Evolutionary conservation across 2,113 vertebrate genomes (phyloP), one percentile per base, ranked within the genome.

Genomic region (Cardinalis cardinalis): DNA sequence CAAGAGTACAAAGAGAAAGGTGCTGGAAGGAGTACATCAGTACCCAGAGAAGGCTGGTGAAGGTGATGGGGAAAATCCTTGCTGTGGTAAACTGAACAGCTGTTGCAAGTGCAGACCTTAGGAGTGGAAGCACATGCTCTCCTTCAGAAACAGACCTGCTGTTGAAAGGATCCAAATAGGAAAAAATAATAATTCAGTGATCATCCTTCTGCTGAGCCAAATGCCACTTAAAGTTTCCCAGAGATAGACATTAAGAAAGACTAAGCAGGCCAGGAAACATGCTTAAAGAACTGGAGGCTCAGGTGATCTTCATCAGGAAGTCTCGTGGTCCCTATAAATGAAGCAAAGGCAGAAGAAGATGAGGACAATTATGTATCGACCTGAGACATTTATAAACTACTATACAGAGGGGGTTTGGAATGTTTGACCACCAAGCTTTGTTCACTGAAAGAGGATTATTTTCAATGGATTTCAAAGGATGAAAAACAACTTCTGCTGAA

Each of bases 321-420:
- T 92, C 71, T 88, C 92, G 60, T 59, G 24, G 28, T 86, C 43
- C 48, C 80, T 90, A 81, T 40, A 88, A 92, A 92, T 90, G 56
- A 94, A 92, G 69, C 19, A 92, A 88, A 93, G 84, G 88, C 72
- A 82, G 44, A 48, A 94, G 28, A 92, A 77, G 38, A 46, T 88
- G 74, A 94, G 19, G n/a, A 81, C 78, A 86, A 71, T 63, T 74
- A 74, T 14, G 11, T 59, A 75, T 12, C 75, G 56, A 78, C 18
- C 13, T 4, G 1, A 92, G 41, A 68, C 9, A 68, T 66, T 63
- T 65, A 74, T 36, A 52, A 81, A 46, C 28, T 43, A 5, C 29
- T 53, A 4, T 41, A 29, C 8, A 59, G 32, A 69, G 41, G 3
- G 4, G 7, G 2, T 14, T 82, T 74, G n/a, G 24, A 83, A 69